Conservation (phyloP, 1,140 invertebrate genomes). For the Drosophila murphyi region DNA sequence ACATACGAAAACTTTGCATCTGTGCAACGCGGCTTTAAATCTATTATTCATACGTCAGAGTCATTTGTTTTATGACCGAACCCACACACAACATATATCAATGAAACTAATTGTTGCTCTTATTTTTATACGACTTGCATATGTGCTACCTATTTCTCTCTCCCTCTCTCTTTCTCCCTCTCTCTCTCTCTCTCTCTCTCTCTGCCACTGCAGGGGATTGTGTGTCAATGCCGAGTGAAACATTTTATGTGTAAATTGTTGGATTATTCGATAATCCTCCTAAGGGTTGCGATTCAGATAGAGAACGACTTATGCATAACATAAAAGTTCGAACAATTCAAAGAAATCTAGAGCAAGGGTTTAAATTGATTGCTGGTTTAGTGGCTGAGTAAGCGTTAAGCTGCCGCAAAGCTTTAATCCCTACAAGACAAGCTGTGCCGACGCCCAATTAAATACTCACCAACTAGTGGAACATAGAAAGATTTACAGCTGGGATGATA, state of each 20-base stretch:
- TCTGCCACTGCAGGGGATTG: constrained; percentile 17
- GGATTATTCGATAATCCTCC: constrained; percentile 43
- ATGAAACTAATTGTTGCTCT: constrained; percentile 74
- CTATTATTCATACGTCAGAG: constrained; percentile 70
- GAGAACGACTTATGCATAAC: constrained; percentile 29
- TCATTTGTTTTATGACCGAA: constrained; percentile 66
- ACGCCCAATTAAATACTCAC: background rate
- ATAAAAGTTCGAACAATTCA: constrained; percentile 15
- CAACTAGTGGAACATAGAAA: background rate
- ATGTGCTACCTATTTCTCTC: background rate
- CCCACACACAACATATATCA: constrained; percentile 45
- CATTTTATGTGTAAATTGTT: constrained; percentile 50
- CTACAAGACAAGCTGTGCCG: background rate
- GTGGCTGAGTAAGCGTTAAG: constrained; percentile 15
- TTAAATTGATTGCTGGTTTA: constrained; percentile 42
- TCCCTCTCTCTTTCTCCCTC: background rate
- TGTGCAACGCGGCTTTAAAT: constrained; percentile 60
- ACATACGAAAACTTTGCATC: constrained; percentile 49
- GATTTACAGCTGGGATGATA: background rate
- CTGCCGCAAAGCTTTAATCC: constrained; percentile 24
- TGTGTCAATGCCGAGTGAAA: constrained; percentile 38
- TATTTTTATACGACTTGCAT: constrained; percentile 23
- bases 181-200: background rate
- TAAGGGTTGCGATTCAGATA: constrained; percentile 9
- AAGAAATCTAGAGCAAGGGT: constrained; percentile 17